A percentile compares a stretch with the other conserved stretches of the same genome.
phyloP scores from a whole-genome alignment of 2,888 invertebrate genomes.

The Dicyrtoma fusca region DNA sequence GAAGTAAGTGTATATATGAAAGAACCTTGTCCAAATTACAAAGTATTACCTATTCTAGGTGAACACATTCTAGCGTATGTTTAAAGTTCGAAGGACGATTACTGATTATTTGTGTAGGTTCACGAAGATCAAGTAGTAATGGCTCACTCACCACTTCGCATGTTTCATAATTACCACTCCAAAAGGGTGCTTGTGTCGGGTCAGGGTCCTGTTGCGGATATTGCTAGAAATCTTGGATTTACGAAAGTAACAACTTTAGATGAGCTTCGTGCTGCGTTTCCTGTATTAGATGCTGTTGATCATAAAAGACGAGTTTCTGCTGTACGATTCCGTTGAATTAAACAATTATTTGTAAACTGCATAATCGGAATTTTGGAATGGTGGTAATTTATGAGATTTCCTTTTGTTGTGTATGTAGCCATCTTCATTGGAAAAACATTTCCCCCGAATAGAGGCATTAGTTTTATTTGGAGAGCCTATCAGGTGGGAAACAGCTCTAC shows the following conservation, averaged over 20 bases:
- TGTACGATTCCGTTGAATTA: constrained; percentile 48
- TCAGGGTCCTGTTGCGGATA: constrained; percentile 64
- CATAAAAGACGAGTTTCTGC: constrained; percentile 60
- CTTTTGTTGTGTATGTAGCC: constrained; percentile 49
- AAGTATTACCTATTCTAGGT: neutral
- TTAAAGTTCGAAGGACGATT: neutral
- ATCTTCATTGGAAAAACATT: constrained; percentile 64
- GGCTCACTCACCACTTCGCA: constrained; percentile 68
- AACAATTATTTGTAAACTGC: constrained; percentile 3
- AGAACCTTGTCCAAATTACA: too few species aligned
- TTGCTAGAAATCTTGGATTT: constrained; percentile 67
- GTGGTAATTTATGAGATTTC: too few species aligned
- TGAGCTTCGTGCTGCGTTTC: constrained; percentile 65
- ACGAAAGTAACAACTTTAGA: constrained; percentile 66
- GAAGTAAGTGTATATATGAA: constrained; percentile 59
- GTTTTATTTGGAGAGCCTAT: constrained; percentile 61
- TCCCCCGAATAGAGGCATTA: constrained; percentile 66
- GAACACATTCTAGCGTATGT: neutral
- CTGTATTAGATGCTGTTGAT: constrained; percentile 67
- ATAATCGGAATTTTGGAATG: neutral
- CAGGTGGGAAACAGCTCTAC: constrained; percentile 69
- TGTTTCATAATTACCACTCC: constrained; percentile 67
- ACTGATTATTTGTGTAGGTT: constrained; percentile 59
- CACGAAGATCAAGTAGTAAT: constrained; percentile 67
- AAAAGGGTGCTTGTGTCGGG: constrained; percentile 68